Evolutionary conservation across 2,797 vertebrate species (phyloP).

Genomic region (Ctenosaura bakeri): DNA sequence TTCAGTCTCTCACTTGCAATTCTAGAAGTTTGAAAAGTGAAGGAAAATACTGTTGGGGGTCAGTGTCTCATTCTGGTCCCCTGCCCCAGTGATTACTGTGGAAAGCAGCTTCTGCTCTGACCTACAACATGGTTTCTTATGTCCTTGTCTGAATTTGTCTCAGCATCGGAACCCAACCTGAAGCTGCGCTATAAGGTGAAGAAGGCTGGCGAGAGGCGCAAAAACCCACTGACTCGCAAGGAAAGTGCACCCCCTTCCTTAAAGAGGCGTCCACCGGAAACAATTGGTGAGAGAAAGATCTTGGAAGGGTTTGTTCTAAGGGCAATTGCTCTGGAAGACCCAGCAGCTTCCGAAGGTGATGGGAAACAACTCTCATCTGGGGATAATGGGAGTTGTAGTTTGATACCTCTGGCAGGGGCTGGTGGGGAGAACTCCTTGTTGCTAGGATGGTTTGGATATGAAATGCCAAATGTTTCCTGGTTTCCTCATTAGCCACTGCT

Average conservation of each 20-base stretch:
- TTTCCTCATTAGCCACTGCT: neutral
- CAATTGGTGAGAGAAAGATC: constrained; percentile 81
- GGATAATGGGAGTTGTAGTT: neutral
- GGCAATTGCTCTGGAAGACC: neutral
- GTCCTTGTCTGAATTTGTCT: neutral
- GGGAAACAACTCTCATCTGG: neutral
- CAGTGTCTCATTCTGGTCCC: too few species aligned
- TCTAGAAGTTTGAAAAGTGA: too few species aligned
- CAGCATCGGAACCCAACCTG: constrained; percentile 93
- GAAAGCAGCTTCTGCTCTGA: neutral
- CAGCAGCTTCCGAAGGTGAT: neutral
- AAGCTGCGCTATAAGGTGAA: constrained; percentile 91
- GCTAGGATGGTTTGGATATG: neutral
- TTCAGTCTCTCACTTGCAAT: too few species aligned
- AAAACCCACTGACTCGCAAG: constrained; percentile 89
- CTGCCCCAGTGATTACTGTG: too few species aligned
- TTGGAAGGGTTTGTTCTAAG: neutral
- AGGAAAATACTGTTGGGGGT: too few species aligned
- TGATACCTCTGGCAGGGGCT: neutral
- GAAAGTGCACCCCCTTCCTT: constrained; percentile 88
- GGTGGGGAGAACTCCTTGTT: neutral
- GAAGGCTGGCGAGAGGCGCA: constrained; percentile 87
- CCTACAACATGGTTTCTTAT: neutral
- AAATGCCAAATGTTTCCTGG: neutral
- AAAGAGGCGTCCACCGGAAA: constrained; percentile 84